Evolutionary conservation across 2,888 invertebrate species (phyloP).

Genomic region (Nowickia ferox): DNA sequence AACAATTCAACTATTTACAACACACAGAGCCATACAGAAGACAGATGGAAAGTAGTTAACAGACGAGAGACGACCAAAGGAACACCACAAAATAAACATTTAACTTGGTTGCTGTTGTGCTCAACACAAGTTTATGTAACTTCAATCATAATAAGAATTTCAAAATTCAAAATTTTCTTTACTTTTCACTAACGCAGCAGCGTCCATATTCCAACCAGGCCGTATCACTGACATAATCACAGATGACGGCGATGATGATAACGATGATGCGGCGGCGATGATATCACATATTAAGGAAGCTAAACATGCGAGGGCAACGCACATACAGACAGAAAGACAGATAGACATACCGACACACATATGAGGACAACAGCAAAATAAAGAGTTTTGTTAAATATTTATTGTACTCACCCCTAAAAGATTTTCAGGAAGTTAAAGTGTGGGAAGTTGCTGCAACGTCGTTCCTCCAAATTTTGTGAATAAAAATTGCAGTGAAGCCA

Average conservation of each 20-base stretch:
- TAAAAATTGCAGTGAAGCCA: constrained; percentile 35
- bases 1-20: not conserved
- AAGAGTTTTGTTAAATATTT: constrained; percentile 27
- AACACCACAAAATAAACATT: constrained; percentile 35
- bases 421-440: constrained; percentile 40
- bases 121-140: constrained; percentile 60
- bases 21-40: constrained; percentile 2
- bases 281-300: constrained; percentile 40
- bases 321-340: not conserved
- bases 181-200: not conserved
- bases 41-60: constrained; percentile 37
- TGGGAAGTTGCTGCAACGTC: constrained; percentile 43
- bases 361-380: not conserved
- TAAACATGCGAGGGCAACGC: not conserved
- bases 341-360: not conserved
- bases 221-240: constrained; percentile 49
- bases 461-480: constrained; percentile 10
- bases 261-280: constrained; percentile 20
- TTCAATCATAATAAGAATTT: constrained; percentile 45
- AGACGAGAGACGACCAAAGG: constrained; percentile 44
- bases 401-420: constrained; percentile 30
- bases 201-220: not conserved
- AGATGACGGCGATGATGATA: constrained; percentile 21
- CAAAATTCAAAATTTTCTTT: constrained; percentile 27
- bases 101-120: constrained; percentile 34